These are phyloP conservation scores for Oryzias woworae DNA, from an alignment of 2,113 vertebrate genomes.

Conservation along the genomic window DNA sequence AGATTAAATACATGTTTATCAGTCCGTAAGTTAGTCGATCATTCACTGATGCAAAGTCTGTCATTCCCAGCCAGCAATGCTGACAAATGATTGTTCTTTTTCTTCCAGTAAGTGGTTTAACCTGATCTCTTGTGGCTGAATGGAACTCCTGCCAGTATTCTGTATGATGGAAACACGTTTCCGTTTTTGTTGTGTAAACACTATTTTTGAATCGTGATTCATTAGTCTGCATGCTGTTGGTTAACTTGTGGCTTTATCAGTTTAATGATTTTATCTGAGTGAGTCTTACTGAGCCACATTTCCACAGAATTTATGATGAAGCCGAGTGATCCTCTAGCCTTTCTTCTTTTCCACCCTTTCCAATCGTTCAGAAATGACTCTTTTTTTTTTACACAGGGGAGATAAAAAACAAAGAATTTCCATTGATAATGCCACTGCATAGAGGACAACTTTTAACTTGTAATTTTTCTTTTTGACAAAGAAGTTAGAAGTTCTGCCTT, in stretches of 20 bases:
- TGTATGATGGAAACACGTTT: slow-evolving; percentile 16
- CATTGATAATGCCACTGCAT: too few species aligned
- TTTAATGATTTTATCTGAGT: neutral
- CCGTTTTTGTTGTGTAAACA: neutral
- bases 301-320: slow-evolving; percentile 21
- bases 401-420: too few species aligned
- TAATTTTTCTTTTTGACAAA: too few species aligned
- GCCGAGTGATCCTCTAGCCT: neutral
- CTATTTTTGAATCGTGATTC: neutral
- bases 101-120: slow-evolving; percentile 66
- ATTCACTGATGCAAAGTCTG: slow-evolving; percentile 4
- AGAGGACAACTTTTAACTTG: too few species aligned
- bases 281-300: neutral
- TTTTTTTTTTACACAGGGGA: neutral
- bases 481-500: too few species aligned
- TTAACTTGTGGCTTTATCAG: neutral
- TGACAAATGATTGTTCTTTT: slow-evolving; percentile 57
- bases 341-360: neutral
- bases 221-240: slow-evolving; percentile 1
- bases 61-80: slow-evolving; percentile 38
- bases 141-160: slow-evolving; percentile 14
- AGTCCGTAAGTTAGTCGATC: neutral
- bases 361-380: neutral
- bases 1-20: neutral
- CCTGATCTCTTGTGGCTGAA: slow-evolving; percentile 49